These are phyloP conservation scores for Physella acuta DNA, from an alignment of 1,140 invertebrate genomes.

Conservation along the genomic window DNA sequence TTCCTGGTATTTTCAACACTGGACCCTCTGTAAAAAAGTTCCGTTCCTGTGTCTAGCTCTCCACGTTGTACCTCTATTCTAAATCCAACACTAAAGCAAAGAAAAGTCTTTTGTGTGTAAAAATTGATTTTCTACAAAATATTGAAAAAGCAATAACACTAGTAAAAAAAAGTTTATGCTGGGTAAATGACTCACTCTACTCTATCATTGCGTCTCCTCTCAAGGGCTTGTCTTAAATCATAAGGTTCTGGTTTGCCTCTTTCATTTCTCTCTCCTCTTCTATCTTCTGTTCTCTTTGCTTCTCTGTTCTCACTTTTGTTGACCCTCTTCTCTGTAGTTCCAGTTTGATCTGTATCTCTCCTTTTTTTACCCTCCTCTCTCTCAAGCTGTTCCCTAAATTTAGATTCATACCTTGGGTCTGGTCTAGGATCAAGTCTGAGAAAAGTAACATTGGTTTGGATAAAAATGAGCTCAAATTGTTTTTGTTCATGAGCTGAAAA, in stretches of 20 bases:
- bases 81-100: background rate
- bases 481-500: no score
- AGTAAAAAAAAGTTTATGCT: no score
- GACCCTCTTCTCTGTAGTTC: background rate
- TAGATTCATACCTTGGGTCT: conserved; percentile 36
- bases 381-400: conserved; percentile 12
- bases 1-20: background rate
- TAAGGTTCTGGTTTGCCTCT: conserved; percentile 7
- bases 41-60: background rate
- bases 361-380: conserved; percentile 13
- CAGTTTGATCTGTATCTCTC: background rate
- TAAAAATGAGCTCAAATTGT: no score
- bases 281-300: background rate
- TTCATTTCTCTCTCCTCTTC: background rate
- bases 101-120: background rate
- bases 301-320: background rate
- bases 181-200: conserved; percentile 20
- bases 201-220: conserved; percentile 20
- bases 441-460: background rate
- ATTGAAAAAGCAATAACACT: no score
- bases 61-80: conserved; percentile 1
- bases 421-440: conserved; percentile 33
- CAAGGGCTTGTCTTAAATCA: conserved; percentile 10
- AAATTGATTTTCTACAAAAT: no score
- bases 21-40: conserved; percentile 7